Percentiles rank a stretch among this genome's conserved stretches.
These are phyloP conservation scores for Camponotus fellah DNA, from an alignment of 2,888 invertebrate genomes.

Conservation along the genomic window DNA sequence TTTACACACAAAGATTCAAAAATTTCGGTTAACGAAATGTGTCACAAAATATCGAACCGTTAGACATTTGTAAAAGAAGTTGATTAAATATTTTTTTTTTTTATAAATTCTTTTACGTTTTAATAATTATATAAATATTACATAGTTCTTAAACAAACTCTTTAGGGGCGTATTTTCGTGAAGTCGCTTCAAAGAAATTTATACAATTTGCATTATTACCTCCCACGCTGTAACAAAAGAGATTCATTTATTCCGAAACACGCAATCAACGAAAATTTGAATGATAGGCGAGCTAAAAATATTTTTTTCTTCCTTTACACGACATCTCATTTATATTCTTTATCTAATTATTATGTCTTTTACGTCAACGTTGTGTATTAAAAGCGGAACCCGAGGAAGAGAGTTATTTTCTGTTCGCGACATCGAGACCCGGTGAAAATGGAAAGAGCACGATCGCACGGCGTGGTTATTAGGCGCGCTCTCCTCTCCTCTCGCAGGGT, in stretches of 20 bases:
- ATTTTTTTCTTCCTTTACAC: neutral
- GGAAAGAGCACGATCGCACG: conserved; percentile 44
- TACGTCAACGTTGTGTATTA: neutral
- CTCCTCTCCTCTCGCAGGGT: conserved; percentile 57
- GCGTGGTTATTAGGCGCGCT: conserved; percentile 29
- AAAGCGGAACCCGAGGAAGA: conserved; percentile 30
- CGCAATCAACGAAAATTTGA: conserved; percentile 37
- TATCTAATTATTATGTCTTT: conserved; percentile 19
- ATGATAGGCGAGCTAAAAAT: conserved; percentile 14
- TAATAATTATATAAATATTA: neutral
- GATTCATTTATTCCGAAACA: neutral
- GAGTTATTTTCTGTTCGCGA: conserved; percentile 14
- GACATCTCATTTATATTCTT: neutral
- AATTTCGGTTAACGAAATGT: neutral
- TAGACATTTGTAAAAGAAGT: neutral
- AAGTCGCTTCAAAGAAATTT: neutral
- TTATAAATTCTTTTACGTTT: neutral
- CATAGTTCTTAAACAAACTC: neutral
- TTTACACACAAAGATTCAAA: neutral
- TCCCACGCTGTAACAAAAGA: neutral
- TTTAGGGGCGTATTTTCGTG: neutral
- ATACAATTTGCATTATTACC: conserved; percentile 4
- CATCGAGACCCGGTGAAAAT: conserved; percentile 37
- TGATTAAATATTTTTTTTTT: neutral
- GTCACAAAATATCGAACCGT: neutral